A percentile compares a stretch with the other conserved stretches of the same genome.
Evolutionary conservation across 1,140 invertebrate species (phyloP).

Genomic region (Drosophila orena): DNA sequence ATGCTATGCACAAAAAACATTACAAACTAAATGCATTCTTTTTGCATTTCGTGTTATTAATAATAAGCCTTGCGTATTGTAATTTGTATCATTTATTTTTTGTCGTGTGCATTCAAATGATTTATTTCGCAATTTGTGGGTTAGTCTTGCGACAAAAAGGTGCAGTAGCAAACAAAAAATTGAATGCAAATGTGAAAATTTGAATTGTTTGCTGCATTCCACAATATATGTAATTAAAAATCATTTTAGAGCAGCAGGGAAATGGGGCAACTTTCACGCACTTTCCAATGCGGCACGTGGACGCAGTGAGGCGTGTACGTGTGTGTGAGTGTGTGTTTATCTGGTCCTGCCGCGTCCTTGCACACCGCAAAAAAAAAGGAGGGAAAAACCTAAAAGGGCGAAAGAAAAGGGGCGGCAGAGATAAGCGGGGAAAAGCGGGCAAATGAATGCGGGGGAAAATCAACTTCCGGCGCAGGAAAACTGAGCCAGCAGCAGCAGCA

Average conservation of each 20-base stretch:
- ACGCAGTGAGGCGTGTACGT: constrained; percentile 55
- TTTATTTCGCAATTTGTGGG: constrained; percentile 18
- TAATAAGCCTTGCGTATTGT: not conserved
- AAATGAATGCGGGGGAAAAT: constrained; percentile 45
- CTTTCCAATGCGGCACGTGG: constrained; percentile 77
- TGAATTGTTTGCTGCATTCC: constrained; percentile 38
- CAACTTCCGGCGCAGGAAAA: constrained; percentile 68
- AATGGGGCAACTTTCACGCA: constrained; percentile 58
- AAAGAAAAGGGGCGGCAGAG: constrained; percentile 2
- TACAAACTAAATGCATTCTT: too few species aligned
- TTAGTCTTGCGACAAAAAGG: constrained; percentile 8
- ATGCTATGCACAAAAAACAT: not conserved
- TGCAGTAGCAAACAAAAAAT: constrained; percentile 1
- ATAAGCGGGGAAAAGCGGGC: constrained; percentile 13
- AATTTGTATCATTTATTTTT: not conserved
- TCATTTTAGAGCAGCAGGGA: constrained; percentile 19
- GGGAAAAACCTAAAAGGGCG: not conserved
- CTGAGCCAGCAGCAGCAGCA: constrained; percentile 21
- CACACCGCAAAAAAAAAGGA: constrained; percentile 36
- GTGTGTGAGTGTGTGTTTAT: constrained; percentile 58
- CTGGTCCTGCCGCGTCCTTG: constrained; percentile 73
- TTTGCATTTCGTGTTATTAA: not conserved
- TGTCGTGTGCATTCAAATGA: too few species aligned
- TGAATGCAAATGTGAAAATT: constrained; percentile 33
- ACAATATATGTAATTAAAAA: constrained; percentile 55